These are phyloP conservation scores for Brachionichthys hirsutus DNA, from an alignment of 2,113 vertebrate genomes.

Conservation along the genomic window DNA sequence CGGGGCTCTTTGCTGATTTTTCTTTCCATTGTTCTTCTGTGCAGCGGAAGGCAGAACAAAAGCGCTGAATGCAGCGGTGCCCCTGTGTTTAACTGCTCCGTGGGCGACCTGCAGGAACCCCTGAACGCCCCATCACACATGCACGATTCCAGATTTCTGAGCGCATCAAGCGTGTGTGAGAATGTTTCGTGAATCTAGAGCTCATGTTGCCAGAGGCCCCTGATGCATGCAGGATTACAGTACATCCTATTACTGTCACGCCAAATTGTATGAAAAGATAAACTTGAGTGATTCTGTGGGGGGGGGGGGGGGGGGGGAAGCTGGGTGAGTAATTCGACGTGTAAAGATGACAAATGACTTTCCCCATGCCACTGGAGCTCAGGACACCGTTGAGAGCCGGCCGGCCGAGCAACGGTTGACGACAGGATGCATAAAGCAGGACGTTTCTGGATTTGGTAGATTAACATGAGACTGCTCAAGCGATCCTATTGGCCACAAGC, in stretches of 20 bases:
- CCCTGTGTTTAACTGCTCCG: slow-evolving; percentile 9
- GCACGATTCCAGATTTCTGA: slow-evolving; percentile 36
- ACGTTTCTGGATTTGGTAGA: slow-evolving; percentile 17
- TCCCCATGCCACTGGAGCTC: too few relatives aligned
- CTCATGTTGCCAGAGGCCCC: slow-evolving; percentile 3
- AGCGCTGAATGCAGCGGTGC: slow-evolving; percentile 23
- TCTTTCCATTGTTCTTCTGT: too few relatives aligned
- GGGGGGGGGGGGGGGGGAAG: too few relatives aligned
- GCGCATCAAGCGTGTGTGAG: slow-evolving; percentile 4
- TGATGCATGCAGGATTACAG: neutral
- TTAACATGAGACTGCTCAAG: slow-evolving; percentile 21
- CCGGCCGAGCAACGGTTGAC: too few relatives aligned
- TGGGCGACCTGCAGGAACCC: slow-evolving; percentile 39
- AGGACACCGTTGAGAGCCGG: too few relatives aligned
- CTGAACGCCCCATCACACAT: slow-evolving; percentile 14
- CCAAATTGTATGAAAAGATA: neutral
- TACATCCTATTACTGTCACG: neutral
- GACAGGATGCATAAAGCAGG: slow-evolving; percentile 2
- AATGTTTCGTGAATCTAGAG: slow-evolving; percentile 47
- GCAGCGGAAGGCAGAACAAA: neutral
- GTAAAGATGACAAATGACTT: slow-evolving; percentile 7
- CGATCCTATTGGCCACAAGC: slow-evolving; percentile 14
- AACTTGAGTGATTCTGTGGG: neutral
- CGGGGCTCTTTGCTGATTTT: too few relatives aligned
- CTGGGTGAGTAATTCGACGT: neutral